Percentiles rank a stretch among this genome's conserved stretches.
Evolutionary conservation across 1,140 invertebrate species (phyloP).

Genomic region (Antheraea mylitta): DNA sequence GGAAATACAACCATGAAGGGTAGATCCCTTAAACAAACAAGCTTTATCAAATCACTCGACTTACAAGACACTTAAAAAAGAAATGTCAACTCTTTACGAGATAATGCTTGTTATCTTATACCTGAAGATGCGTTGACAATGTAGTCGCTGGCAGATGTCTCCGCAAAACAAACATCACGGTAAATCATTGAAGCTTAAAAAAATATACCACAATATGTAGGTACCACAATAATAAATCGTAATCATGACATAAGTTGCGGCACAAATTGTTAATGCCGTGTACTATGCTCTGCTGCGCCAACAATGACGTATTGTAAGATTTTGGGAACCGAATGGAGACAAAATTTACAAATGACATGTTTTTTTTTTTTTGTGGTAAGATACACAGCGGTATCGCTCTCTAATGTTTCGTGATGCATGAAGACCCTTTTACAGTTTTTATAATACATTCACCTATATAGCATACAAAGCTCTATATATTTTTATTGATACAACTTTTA

Average conservation of each 20-base stretch:
- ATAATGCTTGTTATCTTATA: constrained; percentile 72
- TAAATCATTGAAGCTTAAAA: constrained; percentile 57
- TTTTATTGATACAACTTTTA: not conserved
- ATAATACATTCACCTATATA: not conserved
- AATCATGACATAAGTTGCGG: constrained; percentile 71
- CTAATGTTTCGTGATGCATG: not conserved
- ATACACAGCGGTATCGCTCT: not conserved
- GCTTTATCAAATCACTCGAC: constrained; percentile 69
- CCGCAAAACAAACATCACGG: constrained; percentile 69
- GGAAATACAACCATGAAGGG: constrained; percentile 16
- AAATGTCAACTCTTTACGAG: constrained; percentile 70
- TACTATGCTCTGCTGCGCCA: constrained; percentile 66
- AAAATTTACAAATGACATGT: constrained; percentile 50
- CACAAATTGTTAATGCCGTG: constrained; percentile 73
- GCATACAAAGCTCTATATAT: not conserved
- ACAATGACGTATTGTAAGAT: constrained; percentile 73
- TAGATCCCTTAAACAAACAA: constrained; percentile 53
- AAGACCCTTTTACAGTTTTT: not conserved
- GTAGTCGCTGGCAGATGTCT: constrained; percentile 65
- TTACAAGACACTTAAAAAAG: constrained; percentile 56
- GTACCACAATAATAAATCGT: constrained; percentile 70
- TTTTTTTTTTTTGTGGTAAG: constrained; percentile 29
- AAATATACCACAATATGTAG: constrained; percentile 62
- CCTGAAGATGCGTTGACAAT: constrained; percentile 68
- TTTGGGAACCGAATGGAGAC: constrained; percentile 52